Base-by-base conservation (phyloP, 2,797 vertebrate genomes). In the Heliangelus exortis region DNA sequence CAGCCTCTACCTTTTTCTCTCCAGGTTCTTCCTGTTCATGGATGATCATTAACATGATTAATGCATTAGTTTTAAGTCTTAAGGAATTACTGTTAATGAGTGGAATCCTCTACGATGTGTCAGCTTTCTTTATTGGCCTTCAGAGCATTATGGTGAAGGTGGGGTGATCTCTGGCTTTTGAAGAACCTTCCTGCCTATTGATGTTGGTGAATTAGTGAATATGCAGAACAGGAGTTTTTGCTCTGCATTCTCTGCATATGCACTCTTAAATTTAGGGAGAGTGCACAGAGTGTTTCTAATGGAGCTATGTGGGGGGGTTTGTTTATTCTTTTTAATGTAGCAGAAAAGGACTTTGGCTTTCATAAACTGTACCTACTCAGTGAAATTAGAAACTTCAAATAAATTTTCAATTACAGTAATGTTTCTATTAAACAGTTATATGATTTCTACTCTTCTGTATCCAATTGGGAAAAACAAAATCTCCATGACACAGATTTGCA, bases 371-470 rank as follows among this genome's bases (percentile, higher is more conserved):
- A 95, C 82, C 91, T 96, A 80, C 65, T 91, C 26, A 7, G 84
- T 95, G 83, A 91, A 83, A 78, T 96, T 96, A 96, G 85, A 95
- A 96, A 92, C 77, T 75, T 87, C 73, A 96, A 97, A 94, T 96
- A 96, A 96, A 92, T 96, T 94, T 97, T 84, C 85, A 90, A 26
- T 94, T 96, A 43, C 62, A 86, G 91, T 85, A 90, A 77, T 87
- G 53, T 88, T 96, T 86, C 85, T 95, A 75, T 89, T 91, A 94
- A 93, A 92, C 65, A 86, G 39, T 66, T 14, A 92, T 0, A 50
- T 91, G 85, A 90, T 95, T 96, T 96, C 59, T 41, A 65, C 71
- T 92, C 61, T 80, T 96, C 78, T 9, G 0, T 63, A 13, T 66
- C 31, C 33, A 86, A 41, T 41, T 41, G 77, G 78, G 43, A 17